phyloP scores from a whole-genome alignment of 1,140 invertebrate genomes.

The Listronotus bonariensis region DNA sequence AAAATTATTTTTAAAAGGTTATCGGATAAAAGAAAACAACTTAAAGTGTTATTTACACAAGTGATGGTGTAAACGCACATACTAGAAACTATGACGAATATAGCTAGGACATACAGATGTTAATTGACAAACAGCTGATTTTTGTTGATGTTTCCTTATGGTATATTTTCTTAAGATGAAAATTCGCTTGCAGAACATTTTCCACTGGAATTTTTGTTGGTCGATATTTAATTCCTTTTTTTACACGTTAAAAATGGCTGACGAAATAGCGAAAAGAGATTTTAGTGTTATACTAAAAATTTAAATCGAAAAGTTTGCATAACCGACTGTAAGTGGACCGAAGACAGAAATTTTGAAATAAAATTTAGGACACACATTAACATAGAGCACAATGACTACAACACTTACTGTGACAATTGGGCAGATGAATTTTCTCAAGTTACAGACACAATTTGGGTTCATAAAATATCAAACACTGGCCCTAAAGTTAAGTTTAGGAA shows the following conservation, averaged over 20 bases:
- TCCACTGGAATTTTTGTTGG: conserved; percentile 16
- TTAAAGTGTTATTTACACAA: no score
- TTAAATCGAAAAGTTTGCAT: conserved; percentile 52
- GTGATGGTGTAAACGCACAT: no score
- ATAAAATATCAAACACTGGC: conserved; percentile 55
- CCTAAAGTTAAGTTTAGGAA: conserved; percentile 54
- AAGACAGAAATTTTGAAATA: conserved; percentile 49
- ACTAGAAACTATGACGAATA: no score
- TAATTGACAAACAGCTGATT: neutral
- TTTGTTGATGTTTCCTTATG: neutral
- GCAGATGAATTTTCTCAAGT: conserved; percentile 52
- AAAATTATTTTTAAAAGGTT: no score
- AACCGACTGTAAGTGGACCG: conserved; percentile 49
- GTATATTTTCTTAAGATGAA: neutral
- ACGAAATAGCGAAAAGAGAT: conserved; percentile 38
- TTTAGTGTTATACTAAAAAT: conserved; percentile 43
- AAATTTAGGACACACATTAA: conserved; percentile 53
- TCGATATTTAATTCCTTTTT: conserved; percentile 42
- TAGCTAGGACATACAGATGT: no score
- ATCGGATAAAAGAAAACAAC: no score
- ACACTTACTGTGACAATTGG: conserved; percentile 53
- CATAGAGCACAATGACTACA: conserved; percentile 50
- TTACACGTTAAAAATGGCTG: conserved; percentile 45
- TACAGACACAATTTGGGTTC: conserved; percentile 54
- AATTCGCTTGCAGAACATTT: neutral